Conservation (phyloP, 2,797 vertebrate species). For the Eptatretus atami region DNA sequence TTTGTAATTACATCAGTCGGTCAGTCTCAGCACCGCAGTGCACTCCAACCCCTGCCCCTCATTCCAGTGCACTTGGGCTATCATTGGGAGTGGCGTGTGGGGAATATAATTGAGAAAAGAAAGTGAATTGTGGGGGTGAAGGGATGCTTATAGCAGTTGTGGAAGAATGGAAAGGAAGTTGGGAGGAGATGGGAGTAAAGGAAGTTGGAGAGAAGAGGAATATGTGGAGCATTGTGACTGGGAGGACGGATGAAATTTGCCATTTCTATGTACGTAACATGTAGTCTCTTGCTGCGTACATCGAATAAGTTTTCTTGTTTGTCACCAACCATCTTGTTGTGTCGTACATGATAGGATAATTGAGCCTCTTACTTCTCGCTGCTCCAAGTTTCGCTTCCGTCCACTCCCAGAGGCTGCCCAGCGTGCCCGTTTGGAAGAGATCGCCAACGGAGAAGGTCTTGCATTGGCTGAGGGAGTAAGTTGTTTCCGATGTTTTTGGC, state of each 20-base stretch:
- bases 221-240: too few relatives aligned
- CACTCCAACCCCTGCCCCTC: too few relatives aligned
- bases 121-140: too few relatives aligned
- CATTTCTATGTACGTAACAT: background rate
- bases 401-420: conserved; percentile 50
- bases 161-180: background rate
- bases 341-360: conserved; percentile 38
- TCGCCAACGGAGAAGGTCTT: conserved; percentile 39
- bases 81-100: background rate
- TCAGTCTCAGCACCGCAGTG: conserved; percentile 11
- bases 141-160: too few relatives aligned
- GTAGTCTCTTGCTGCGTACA: background rate
- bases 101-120: background rate
- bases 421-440: conserved; percentile 33
- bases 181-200: too few relatives aligned
- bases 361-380: conserved; percentile 78
- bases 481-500: too few relatives aligned
- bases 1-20: conserved; percentile 95
- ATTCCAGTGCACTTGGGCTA: too few relatives aligned
- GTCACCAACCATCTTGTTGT: conserved; percentile 6
- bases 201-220: too few relatives aligned
- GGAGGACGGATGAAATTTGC: too few relatives aligned
- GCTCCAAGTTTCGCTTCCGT: conserved; percentile 95
- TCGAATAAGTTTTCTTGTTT: background rate
- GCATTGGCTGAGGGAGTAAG: too few relatives aligned